Conservation (phyloP, 2,113 vertebrate genomes). For the Atrichornis clamosus region DNA sequence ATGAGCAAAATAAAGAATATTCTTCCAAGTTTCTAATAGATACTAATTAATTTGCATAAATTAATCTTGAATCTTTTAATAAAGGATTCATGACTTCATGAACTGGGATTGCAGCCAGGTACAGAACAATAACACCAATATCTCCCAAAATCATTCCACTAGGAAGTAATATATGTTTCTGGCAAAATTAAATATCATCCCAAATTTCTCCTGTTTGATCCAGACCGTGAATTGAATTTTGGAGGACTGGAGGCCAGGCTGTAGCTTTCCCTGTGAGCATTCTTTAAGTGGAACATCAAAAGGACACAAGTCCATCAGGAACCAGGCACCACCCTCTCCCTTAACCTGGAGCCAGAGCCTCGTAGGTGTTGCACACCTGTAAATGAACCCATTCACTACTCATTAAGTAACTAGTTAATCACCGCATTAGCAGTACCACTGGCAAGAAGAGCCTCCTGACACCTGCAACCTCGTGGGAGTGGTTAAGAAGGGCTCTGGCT, state of each 20-base stretch:
- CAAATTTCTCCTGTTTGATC: too few species aligned
- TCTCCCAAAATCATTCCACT: background rate
- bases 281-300: too few species aligned
- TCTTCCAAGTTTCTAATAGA: background rate
- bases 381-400: background rate
- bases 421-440: too few species aligned
- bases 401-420: too few species aligned
- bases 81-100: background rate
- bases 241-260: too few species aligned
- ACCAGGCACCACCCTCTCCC: background rate
- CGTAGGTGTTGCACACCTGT: background rate
- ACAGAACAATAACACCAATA: background rate
- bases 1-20: background rate
- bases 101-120: background rate
- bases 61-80: background rate
- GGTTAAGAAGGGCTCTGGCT: too few species aligned
- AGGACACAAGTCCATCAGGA: background rate
- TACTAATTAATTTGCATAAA: background rate
- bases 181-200: background rate
- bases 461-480: too few species aligned
- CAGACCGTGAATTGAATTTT: background rate
- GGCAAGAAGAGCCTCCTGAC: too few species aligned
- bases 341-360: background rate
- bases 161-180: background rate
- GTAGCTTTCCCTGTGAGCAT: too few species aligned